These are phyloP conservation scores for Thryonomys swinderianus DNA, from an alignment of 2,113 vertebrate genomes.

Conservation along the genomic window DNA sequence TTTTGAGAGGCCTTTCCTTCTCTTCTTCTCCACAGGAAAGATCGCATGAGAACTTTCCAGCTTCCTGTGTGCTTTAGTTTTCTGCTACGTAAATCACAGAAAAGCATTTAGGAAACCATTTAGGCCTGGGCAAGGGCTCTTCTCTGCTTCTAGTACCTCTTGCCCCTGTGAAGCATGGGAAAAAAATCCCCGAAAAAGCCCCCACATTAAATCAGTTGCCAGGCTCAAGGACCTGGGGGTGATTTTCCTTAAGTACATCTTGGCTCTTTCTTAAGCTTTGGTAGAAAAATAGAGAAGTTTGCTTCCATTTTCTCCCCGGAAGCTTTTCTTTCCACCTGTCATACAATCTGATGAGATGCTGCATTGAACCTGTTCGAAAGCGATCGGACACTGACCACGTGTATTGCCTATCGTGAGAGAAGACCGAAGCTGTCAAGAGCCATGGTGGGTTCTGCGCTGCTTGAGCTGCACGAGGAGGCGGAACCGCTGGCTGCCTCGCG, in stretches of 20 bases:
- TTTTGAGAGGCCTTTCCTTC: conserved; percentile 45
- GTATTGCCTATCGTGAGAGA: neutral
- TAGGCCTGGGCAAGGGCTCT: neutral
- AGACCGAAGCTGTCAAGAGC: neutral
- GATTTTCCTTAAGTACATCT: conserved; percentile 36
- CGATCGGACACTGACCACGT: neutral
- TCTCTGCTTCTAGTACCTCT: neutral
- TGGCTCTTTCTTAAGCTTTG: conserved; percentile 14
- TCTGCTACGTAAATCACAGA: conserved; percentile 57
- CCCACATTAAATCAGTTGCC: neutral
- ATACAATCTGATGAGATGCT: neutral
- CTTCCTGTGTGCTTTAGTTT: conserved; percentile 75
- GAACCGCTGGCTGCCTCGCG: accelerated
- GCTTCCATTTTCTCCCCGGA: conserved; percentile 64
- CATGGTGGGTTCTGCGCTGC: neutral
- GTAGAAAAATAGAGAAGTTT: conserved; percentile 9
- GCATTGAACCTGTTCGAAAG: neutral
- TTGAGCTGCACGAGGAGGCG: accelerated
- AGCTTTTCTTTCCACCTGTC: conserved; percentile 42
- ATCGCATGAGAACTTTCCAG: conserved; percentile 78
- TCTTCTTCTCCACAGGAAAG: conserved; percentile 64
- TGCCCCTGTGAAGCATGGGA: neutral
- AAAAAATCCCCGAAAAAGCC: accelerated
- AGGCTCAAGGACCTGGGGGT: neutral
- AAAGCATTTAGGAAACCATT: conserved; percentile 50